Conservation (phyloP, 2,113 vertebrate species). For the Diphyllodes magnificus region DNA sequence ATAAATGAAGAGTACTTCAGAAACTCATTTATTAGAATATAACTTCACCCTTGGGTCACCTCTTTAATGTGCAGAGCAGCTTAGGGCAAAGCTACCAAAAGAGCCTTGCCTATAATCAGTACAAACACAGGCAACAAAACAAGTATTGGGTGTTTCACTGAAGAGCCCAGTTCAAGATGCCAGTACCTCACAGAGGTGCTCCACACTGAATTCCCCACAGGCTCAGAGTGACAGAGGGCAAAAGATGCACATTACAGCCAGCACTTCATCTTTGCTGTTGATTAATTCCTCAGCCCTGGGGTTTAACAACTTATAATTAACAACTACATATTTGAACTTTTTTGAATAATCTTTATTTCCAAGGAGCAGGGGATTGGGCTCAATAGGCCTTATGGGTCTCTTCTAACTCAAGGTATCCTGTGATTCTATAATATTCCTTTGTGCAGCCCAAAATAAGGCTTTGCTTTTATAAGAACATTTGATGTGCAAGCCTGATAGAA, state of each 20-base stretch:
- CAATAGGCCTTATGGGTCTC: background rate
- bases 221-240: background rate
- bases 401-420: background rate
- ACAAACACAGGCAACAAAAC: background rate
- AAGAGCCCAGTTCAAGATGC: background rate
- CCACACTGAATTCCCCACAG: background rate
- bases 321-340: background rate
- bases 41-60: background rate
- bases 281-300: background rate
- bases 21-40: background rate
- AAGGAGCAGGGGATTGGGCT: background rate
- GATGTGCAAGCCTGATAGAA: background rate
- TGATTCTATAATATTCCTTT: background rate
- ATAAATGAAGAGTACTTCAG: background rate
- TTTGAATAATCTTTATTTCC: background rate
- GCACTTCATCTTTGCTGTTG: background rate
- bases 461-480: background rate
- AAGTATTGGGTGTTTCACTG: background rate
- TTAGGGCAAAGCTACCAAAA: background rate
- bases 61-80: background rate
- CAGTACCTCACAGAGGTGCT: background rate
- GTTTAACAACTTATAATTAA: background rate
- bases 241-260: background rate
- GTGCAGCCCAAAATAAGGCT: background rate
- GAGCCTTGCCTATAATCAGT: background rate